Evolutionary conservation across 2,888 invertebrate genomes (phyloP).

Genomic region (Parnassius apollo): DNA sequence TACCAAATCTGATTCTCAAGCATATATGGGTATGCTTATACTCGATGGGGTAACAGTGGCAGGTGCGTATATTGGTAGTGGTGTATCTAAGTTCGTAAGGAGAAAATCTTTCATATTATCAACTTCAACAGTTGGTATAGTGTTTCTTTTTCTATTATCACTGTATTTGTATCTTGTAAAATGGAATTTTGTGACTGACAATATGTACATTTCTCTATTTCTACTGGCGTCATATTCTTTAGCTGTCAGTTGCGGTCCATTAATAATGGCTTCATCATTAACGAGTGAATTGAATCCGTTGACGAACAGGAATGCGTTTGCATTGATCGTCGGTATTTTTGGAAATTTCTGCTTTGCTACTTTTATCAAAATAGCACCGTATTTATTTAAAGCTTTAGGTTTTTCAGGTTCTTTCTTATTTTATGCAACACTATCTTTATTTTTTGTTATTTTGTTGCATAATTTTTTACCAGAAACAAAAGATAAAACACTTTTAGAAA

Average conservation of each 20-base stretch:
- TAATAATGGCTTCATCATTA: conserved; percentile 21
- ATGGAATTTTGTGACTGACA: neutral
- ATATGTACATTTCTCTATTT: neutral
- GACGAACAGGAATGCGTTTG: conserved; percentile 13
- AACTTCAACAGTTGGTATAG: conserved; percentile 5
- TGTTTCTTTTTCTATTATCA: neutral
- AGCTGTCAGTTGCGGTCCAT: conserved; percentile 17
- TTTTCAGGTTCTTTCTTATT: neutral
- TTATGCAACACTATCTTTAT: neutral
- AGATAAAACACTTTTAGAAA: neutral
- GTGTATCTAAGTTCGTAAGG: conserved; percentile 15
- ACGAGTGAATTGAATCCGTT: conserved; percentile 20
- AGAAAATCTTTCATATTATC: conserved; percentile 11
- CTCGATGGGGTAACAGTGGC: conserved; percentile 26
- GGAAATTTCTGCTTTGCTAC: neutral
- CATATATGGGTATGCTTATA: conserved; percentile 29
- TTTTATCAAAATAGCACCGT: neutral
- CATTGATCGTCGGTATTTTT: neutral
- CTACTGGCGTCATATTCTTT: conserved; percentile 11
- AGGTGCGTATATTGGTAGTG: conserved; percentile 16
- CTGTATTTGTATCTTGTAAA: conserved; percentile 9
- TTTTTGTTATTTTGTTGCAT: neutral
- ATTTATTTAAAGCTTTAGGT: neutral
- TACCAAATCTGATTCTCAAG: conserved; percentile 22
- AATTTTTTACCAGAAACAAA: conserved; percentile 1